Conservation (phyloP, 2,888 invertebrate genomes). For the Pinctada fucata region DNA sequence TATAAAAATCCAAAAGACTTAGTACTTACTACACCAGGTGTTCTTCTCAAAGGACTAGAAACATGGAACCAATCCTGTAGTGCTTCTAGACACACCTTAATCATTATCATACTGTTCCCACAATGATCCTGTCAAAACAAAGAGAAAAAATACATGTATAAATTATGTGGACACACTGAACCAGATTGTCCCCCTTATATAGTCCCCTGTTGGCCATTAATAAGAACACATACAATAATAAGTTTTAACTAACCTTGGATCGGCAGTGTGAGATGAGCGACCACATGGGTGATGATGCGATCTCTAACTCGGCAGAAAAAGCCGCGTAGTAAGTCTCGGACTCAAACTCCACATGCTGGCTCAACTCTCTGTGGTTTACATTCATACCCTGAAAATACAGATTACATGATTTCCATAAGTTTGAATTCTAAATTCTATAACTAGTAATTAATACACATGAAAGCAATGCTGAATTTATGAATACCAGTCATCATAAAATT, state of each 20-base stretch:
- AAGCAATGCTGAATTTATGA: too few species aligned
- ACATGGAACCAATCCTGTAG: constrained; percentile 93
- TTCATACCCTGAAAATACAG: constrained; percentile 88
- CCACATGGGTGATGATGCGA: constrained; percentile 99
- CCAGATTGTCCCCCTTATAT: too few species aligned
- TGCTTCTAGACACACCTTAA: constrained; percentile 77
- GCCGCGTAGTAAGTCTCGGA: constrained; percentile 98
- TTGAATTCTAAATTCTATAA: neutral
- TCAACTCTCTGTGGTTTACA: constrained; percentile 92
- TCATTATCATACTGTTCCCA: constrained; percentile 47
- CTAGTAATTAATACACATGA: too few species aligned
- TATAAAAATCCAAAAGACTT: too few species aligned
- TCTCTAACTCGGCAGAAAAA: constrained; percentile 97
- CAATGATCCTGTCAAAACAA: neutral
- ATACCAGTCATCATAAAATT: too few species aligned
- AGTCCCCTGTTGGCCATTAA: too few species aligned
- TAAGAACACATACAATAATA: neutral
- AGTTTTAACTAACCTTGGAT: constrained; percentile 50
- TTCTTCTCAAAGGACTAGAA: too few species aligned
- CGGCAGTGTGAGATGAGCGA: constrained; percentile 88
- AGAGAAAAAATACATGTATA: too few species aligned
- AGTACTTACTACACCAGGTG: too few species aligned
- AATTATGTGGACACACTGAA: too few species aligned
- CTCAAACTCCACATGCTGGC: constrained; percentile 96
- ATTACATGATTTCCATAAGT: neutral